These are phyloP conservation scores for Typhlichthys subterraneus DNA, from an alignment of 2,797 vertebrate genomes.

Conservation along the genomic window DNA sequence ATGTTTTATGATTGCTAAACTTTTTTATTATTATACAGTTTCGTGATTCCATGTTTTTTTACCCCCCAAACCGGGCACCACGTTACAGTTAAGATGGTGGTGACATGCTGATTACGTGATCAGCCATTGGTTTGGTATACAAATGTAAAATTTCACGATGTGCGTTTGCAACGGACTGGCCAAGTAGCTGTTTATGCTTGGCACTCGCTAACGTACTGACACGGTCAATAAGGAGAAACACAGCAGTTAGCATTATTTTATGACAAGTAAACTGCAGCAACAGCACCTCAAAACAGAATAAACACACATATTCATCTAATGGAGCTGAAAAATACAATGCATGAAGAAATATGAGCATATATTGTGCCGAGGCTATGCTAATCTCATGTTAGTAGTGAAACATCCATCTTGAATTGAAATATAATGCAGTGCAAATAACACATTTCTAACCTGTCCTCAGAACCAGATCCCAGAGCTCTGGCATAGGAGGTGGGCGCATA, in stretches of 20 bases:
- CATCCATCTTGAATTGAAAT: neutral
- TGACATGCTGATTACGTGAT: no score
- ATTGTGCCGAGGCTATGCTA: neutral
- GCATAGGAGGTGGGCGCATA: no score
- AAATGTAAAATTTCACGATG: no score
- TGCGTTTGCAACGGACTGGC: no score
- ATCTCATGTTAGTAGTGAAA: neutral
- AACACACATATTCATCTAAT: constrained; percentile 1
- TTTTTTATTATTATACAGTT: neutral
- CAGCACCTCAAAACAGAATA: constrained; percentile 15
- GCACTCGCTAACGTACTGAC: no score
- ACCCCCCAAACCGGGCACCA: neutral
- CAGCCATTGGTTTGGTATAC: no score
- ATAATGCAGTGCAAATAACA: neutral
- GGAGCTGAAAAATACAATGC: neutral
- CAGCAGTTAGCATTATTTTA: constrained; percentile 41
- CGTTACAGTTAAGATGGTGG: no score
- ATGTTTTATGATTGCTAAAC: no score
- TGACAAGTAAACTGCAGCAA: constrained; percentile 20
- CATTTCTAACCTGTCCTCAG: no score
- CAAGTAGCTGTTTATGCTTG: no score
- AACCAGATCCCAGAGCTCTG: no score
- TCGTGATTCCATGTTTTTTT: neutral
- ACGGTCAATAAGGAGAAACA: constrained; percentile 10
- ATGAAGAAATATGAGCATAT: neutral